These are phyloP conservation scores for Tragelaphus scriptus DNA, from an alignment of 2,113 vertebrate genomes.

Conservation along the genomic window DNA sequence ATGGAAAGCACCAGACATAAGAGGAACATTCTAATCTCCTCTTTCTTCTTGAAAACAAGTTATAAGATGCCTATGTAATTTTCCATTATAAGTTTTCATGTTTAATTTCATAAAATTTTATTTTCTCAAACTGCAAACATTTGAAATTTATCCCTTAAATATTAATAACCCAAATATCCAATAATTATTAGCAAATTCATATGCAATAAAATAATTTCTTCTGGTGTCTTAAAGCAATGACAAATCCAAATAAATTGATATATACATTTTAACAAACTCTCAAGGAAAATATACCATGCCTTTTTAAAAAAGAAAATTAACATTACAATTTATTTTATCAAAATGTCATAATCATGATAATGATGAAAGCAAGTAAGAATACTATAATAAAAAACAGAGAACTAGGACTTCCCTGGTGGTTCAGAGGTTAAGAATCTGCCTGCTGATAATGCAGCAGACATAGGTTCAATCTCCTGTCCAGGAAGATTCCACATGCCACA, in stretches of 20 bases:
- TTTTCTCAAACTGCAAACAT: not conserved
- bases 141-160: not conserved
- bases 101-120: not conserved
- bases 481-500: not conserved
- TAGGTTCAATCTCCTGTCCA: not conserved
- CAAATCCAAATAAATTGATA: not conserved
- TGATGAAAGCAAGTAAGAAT: not conserved
- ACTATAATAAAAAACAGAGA: not conserved
- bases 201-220: not conserved
- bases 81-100: not conserved
- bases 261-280: not conserved
- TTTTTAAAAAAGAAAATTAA: not conserved
- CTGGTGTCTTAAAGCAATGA: not conserved
- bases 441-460: not conserved
- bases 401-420: not conserved
- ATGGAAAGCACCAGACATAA: not conserved
- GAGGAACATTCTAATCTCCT: not conserved
- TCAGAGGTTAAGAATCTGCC: not conserved
- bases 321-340: not conserved
- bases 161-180: not conserved
- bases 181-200: not conserved
- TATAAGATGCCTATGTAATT: not conserved
- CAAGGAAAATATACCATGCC: not conserved
- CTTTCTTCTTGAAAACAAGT: not conserved
- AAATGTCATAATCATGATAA: not conserved